Evolutionary conservation across 2,888 invertebrate genomes (phyloP).

Genomic region (Macropis europaea): DNA sequence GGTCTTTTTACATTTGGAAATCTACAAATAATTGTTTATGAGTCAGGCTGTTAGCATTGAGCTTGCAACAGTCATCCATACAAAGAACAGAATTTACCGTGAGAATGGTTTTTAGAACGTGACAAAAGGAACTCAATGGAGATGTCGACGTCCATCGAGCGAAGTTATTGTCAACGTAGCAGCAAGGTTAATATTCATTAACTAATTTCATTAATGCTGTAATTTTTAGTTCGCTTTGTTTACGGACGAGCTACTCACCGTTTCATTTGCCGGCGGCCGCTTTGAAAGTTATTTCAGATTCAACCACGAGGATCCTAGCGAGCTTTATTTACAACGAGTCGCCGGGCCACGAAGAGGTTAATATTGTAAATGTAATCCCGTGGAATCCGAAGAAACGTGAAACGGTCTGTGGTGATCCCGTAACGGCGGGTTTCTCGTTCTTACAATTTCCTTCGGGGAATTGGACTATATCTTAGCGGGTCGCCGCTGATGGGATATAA

Average conservation of each 20-base stretch:
- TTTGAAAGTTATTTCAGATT: constrained; percentile 6
- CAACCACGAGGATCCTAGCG: neutral
- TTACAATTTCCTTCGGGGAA: constrained; percentile 48
- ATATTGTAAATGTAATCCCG: constrained; percentile 48
- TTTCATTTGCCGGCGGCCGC: neutral
- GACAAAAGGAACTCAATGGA: neutral
- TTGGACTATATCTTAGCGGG: constrained; percentile 28
- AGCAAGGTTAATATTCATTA: neutral
- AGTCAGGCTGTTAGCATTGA: too few relatives aligned
- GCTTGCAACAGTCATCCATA: too few relatives aligned
- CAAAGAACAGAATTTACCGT: too few relatives aligned
- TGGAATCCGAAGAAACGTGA: constrained; percentile 25
- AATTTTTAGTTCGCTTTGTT: neutral
- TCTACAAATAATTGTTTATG: too few relatives aligned
- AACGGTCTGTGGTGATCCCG: constrained; percentile 11
- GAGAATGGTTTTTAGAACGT: too few relatives aligned
- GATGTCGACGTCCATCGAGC: neutral
- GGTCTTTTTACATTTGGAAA: too few relatives aligned
- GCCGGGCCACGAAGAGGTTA: constrained; percentile 20
- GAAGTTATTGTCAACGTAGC: neutral
- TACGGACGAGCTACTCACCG: neutral
- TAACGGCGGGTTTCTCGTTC: constrained; percentile 37
- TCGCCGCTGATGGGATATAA: constrained; percentile 44
- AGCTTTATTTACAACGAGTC: constrained; percentile 9
- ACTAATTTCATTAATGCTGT: neutral